Evolutionary conservation across 2,888 invertebrate species (phyloP).

Genomic region (Hartigia nigra): DNA sequence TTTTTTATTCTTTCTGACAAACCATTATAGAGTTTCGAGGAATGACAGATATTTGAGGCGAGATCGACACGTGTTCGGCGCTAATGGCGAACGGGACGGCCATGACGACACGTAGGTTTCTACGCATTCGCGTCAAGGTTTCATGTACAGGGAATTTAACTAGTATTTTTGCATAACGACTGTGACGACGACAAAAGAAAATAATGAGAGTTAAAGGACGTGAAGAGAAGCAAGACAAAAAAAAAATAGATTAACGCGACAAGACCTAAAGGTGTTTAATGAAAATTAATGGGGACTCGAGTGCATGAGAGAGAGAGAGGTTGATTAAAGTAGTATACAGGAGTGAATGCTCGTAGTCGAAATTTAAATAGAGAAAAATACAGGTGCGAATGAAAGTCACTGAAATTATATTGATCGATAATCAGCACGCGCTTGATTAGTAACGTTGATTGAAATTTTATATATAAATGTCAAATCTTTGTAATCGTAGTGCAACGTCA

Average conservation of each 20-base stretch:
- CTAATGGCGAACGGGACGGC: conserved; percentile 5
- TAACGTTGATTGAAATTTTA: conserved; percentile 49
- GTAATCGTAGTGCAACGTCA: neutral
- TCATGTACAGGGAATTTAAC: conserved; percentile 62
- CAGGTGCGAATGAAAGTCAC: neutral
- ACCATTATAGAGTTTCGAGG: neutral
- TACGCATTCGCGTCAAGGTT: conserved; percentile 45
- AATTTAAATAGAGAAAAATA: conserved; percentile 3
- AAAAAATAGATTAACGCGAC: conserved; percentile 18
- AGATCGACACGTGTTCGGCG: neutral
- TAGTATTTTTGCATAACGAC: conserved; percentile 63
- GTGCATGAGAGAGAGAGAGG: conserved; percentile 11
- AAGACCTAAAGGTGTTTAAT: neutral
- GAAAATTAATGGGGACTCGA: neutral
- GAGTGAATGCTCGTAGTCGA: neutral
- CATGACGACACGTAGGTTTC: conserved; percentile 21
- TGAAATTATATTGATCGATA: conserved; percentile 15
- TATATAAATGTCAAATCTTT: conserved; percentile 37
- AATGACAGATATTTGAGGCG: neutral
- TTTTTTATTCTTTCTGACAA: neutral
- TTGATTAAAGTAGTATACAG: neutral
- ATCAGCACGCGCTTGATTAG: conserved; percentile 35
- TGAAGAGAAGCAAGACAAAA: too few species aligned
- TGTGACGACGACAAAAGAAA: neutral
- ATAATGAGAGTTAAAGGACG: conserved; percentile 24